Conservation (phyloP, 2,797 vertebrate species). For the Characodon lateralis region DNA sequence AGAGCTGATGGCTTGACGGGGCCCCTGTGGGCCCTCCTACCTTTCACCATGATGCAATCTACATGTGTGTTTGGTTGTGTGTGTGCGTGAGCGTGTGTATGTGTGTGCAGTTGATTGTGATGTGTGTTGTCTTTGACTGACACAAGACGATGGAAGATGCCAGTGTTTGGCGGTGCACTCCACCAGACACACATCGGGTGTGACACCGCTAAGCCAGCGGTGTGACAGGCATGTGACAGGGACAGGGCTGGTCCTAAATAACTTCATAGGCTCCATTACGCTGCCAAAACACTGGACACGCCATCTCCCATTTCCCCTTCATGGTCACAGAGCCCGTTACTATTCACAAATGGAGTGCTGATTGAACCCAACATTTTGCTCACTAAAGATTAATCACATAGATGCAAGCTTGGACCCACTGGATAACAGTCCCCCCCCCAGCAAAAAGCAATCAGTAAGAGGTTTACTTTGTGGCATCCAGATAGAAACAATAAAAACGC, state of each 20-base stretch:
- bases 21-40: slow-evolving; percentile 30
- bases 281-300: slow-evolving; percentile 76
- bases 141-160: slow-evolving; percentile 66
- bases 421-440: slow-evolving; percentile 29
- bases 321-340: slow-evolving; percentile 71
- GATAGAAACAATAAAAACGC: no score
- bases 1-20: slow-evolving; percentile 80
- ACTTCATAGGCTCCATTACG: slow-evolving; percentile 81
- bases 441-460: neutral
- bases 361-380: slow-evolving; percentile 71
- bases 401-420: slow-evolving; percentile 51
- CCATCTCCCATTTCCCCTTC: slow-evolving; percentile 74
- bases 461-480: neutral
- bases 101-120: slow-evolving; percentile 47
- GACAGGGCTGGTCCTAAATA: slow-evolving; percentile 75
- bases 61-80: slow-evolving; percentile 6
- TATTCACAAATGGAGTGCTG: slow-evolving; percentile 71
- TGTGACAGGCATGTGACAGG: slow-evolving; percentile 80
- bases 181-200: slow-evolving; percentile 70
- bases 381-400: slow-evolving; percentile 71
- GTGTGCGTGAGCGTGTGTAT: slow-evolving; percentile 8
- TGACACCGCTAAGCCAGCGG: slow-evolving; percentile 72
- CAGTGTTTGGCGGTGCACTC: slow-evolving; percentile 50
- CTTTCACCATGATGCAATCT: slow-evolving; percentile 31
- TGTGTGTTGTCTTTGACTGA: slow-evolving; percentile 77